These are phyloP conservation scores for Lithophane socia DNA, from an alignment of 2,888 invertebrate genomes.

Conservation along the genomic window DNA sequence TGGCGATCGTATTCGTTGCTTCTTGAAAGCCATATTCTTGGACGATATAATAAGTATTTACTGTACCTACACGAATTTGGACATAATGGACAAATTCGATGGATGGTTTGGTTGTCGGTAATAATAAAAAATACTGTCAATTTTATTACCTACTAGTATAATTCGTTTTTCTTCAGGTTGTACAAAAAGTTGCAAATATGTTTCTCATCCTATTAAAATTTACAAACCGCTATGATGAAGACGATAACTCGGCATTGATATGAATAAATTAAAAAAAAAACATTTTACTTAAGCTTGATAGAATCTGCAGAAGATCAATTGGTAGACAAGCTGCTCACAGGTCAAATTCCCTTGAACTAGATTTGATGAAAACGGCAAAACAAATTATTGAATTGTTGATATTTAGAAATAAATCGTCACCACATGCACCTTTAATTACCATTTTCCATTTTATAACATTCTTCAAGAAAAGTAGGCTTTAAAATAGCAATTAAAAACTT, in stretches of 20 bases:
- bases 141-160: background rate
- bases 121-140: background rate
- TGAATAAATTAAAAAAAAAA: background rate
- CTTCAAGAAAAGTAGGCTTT: constrained; percentile 18
- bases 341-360: background rate
- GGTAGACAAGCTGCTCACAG: background rate
- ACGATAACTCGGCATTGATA: background rate
- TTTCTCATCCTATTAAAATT: background rate
- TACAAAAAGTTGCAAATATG: background rate
- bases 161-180: background rate
- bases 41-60: background rate
- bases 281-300: background rate
- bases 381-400: background rate
- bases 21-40: background rate
- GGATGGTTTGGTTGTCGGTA: no score
- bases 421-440: background rate
- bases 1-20: background rate
- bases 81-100: no score
- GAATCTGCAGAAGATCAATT: background rate
- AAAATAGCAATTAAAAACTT: constrained; percentile 49
- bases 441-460: constrained; percentile 9
- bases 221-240: no score
- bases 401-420: background rate
- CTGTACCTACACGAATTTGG: background rate
- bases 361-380: background rate